Evolutionary conservation across 1,140 invertebrate genomes (phyloP).

Genomic region (Drosophila saltans): DNA sequence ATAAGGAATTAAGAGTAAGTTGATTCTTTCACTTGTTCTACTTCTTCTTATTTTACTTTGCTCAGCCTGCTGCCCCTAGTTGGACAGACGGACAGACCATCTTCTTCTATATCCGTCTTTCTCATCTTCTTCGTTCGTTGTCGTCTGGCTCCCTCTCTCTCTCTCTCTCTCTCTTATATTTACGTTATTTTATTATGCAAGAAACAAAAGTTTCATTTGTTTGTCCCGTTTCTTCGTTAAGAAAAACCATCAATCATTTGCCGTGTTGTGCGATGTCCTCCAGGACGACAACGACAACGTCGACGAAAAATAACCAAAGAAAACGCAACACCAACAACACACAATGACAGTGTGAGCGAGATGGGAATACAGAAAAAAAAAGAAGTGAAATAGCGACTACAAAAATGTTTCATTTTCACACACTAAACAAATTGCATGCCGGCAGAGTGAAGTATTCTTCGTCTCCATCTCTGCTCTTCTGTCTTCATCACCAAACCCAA

Average conservation of each 20-base stretch:
- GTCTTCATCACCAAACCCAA: neutral
- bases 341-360: neutral
- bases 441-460: constrained; percentile 56
- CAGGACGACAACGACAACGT: constrained; percentile 41
- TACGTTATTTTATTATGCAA: constrained; percentile 81
- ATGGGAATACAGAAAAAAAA: neutral
- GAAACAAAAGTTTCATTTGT: constrained; percentile 82
- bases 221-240: constrained; percentile 70
- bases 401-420: constrained; percentile 80
- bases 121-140: neutral
- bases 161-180: constrained; percentile 28
- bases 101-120: neutral
- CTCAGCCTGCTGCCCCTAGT: constrained; percentile 19
- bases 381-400: constrained; percentile 41
- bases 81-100: constrained; percentile 2
- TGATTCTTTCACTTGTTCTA: constrained; percentile 44
- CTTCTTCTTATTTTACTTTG: constrained; percentile 24
- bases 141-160: neutral
- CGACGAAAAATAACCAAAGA: constrained; percentile 24
- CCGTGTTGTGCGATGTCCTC: constrained; percentile 75
- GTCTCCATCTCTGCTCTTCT: neutral
- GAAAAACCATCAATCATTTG: constrained; percentile 80
- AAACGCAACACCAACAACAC: constrained; percentile 12
- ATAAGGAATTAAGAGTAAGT: constrained; percentile 77
- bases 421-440: constrained; percentile 78